These are phyloP conservation scores for Acanthochromis polyacanthus DNA, from an alignment of 2,113 vertebrate species.

Conservation along the genomic window DNA sequence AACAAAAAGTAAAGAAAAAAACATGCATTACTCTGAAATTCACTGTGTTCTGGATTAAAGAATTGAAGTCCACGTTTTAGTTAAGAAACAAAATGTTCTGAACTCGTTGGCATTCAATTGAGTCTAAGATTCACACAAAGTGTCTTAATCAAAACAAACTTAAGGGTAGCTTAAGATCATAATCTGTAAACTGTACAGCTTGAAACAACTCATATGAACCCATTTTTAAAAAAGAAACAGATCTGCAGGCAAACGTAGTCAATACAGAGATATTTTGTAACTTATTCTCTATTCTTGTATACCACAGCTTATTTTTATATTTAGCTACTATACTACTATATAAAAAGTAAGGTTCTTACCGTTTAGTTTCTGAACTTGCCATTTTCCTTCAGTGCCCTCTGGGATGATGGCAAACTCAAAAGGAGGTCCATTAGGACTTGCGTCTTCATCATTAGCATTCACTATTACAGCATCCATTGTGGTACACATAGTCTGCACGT, in stretches of 20 bases:
- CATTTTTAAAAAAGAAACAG: too few relatives aligned
- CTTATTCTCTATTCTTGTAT: neutral
- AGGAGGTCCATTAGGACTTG: constrained; percentile 85
- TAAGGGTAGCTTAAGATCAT: too few relatives aligned
- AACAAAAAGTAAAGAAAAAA: too few relatives aligned
- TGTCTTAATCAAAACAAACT: too few relatives aligned
- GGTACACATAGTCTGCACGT: constrained; percentile 81
- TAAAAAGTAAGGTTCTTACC: constrained; percentile 80
- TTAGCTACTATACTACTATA: neutral
- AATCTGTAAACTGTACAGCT: too few relatives aligned
- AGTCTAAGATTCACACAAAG: too few relatives aligned
- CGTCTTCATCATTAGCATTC: constrained; percentile 88
- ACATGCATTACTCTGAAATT: too few relatives aligned
- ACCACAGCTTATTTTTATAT: neutral
- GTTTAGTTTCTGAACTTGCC: constrained; percentile 84
- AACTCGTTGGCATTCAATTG: too few relatives aligned
- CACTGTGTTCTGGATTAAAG: too few relatives aligned
- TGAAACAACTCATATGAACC: too few relatives aligned
- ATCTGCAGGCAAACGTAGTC: neutral
- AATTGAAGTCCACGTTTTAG: too few relatives aligned
- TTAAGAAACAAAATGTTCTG: too few relatives aligned
- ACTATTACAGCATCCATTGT: constrained; percentile 77
- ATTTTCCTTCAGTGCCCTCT: constrained; percentile 83
- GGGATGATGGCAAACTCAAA: constrained; percentile 87
- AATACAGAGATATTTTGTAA: neutral